Evolutionary conservation across 1,140 invertebrate species (phyloP), one percentile per base, ranked within the genome.

Genomic region (Zaprionus ghesquierei): DNA sequence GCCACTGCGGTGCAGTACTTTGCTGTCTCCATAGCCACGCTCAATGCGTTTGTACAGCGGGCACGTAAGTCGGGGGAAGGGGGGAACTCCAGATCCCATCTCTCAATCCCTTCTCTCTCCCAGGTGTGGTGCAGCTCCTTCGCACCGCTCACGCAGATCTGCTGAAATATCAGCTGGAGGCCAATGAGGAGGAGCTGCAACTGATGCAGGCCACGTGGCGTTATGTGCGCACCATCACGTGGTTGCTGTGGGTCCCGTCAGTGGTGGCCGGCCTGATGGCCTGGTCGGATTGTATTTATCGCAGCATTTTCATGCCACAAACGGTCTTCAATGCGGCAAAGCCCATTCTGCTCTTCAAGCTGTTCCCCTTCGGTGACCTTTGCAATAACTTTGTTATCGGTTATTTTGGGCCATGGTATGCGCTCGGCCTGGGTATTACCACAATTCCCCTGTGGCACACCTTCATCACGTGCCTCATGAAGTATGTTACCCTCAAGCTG

Each of bases 371-470:
- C 44, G 58, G 75, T 15, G 84, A 90, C 35, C 46, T 90, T 0
- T 77, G 53, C n/a, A 81, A 81, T 56, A 77, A 86, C 18, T 79
- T 90, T 56, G 12, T 82, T n/a, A 27, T 90, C 6, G 81, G 89
- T 1, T 89, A 81, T 64, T 31, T 90, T 49, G 80, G 89, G 2
- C 64, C 89, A 0, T 85, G 77, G 60, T 89, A 85, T 62, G 80
- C 84, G 0, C 50, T 90, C 0, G 56, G 53, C 0, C 22, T 90
- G 60, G 89, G 89, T 2, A 72, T 89, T 5, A 89, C 75, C n/a
- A 76, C 73, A 3, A 85, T 90, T n/a, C 89, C 89, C 0, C n/a
- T 89, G 53, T 90, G 89, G 89, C 89, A 90, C 22, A 90, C 89
- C 46, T 90, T 90, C 25, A 85, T 90, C 62, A 77, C 78, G 1